phyloP scores from a whole-genome alignment of 2,113 vertebrate genomes.

The Bagarius yarrelli region DNA sequence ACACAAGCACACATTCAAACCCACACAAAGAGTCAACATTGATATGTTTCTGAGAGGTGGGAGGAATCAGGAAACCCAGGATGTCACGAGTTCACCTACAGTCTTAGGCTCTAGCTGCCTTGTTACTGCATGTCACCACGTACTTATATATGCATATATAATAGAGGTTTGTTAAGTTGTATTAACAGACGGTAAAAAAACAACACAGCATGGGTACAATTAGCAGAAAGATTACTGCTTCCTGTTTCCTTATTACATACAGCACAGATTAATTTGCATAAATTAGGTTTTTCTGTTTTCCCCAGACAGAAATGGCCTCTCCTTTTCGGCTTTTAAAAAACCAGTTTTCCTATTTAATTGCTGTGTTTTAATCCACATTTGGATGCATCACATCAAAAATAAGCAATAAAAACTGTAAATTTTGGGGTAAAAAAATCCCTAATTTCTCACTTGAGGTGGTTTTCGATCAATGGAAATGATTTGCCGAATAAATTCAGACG shows the following conservation, averaged over 20 bases:
- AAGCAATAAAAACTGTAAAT: too few species aligned
- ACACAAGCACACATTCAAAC: neutral
- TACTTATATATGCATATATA: too few species aligned
- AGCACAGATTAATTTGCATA: neutral
- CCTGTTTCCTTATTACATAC: slow-evolving; percentile 4
- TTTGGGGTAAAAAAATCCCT: too few species aligned
- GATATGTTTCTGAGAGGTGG: neutral
- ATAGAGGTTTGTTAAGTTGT: neutral
- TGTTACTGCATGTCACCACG: too few species aligned
- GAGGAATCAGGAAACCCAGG: neutral
- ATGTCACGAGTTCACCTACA: neutral
- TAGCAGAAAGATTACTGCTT: neutral
- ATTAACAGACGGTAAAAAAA: neutral
- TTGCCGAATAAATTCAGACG: too few species aligned
- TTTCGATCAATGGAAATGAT: too few species aligned
- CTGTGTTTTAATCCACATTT: too few species aligned
- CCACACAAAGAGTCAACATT: neutral
- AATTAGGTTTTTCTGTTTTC: neutral
- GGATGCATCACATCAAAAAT: too few species aligned
- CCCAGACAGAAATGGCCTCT: neutral
- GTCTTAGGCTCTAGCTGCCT: too few species aligned
- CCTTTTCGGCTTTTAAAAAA: neutral
- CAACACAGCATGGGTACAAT: neutral
- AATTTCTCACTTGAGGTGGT: too few species aligned
- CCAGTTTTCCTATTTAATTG: neutral